phyloP scores from a whole-genome alignment of 1,140 invertebrate species.

The Diachasma alloeum region DNA sequence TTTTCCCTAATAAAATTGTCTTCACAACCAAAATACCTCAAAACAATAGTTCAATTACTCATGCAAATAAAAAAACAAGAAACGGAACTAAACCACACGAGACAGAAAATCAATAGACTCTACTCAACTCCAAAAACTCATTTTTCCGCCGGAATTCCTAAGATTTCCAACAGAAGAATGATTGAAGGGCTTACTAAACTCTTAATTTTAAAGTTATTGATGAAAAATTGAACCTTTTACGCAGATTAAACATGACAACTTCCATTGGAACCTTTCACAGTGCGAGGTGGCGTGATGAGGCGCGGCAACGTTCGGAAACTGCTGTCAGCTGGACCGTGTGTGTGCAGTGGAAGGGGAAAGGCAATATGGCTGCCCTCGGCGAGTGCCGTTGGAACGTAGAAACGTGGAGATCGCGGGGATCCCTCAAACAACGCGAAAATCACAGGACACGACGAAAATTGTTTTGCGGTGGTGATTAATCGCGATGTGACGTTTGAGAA shows the following conservation, averaged over 20 bases:
- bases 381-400: constrained; percentile 24
- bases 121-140: not conserved
- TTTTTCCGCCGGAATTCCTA: not conserved
- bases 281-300: constrained; percentile 7
- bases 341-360: not conserved
- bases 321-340: constrained; percentile 6
- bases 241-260: not conserved
- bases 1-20: too few species aligned
- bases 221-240: not conserved
- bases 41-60: not conserved
- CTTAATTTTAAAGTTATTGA: not conserved
- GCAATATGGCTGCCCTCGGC: constrained; percentile 30
- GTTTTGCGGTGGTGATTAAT: not conserved
- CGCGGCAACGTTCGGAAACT: constrained; percentile 13
- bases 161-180: not conserved
- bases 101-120: not conserved
- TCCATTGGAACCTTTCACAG: not conserved
- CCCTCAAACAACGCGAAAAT: not conserved
- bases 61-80: not conserved
- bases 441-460: not conserved
- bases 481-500: constrained; percentile 16
- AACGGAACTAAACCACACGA: not conserved
- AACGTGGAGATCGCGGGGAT: not conserved
- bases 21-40: too few species aligned
- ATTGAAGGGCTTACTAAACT: not conserved